These are phyloP conservation scores for Anthoscopus minutus DNA, from an alignment of 2,113 vertebrate species.

Conservation along the genomic window DNA sequence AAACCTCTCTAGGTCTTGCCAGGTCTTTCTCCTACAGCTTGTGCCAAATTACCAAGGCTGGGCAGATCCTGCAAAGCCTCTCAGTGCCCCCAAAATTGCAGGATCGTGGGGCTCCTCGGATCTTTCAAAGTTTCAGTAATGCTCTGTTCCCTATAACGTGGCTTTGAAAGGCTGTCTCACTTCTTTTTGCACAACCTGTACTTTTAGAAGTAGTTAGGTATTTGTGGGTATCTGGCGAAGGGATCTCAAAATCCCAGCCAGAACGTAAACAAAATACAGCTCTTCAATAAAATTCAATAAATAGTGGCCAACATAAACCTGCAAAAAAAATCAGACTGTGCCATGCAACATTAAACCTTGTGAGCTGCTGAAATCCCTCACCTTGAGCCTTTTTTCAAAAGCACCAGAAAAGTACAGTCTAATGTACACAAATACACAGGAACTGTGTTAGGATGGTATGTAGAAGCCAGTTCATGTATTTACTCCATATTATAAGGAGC, in stretches of 20 bases:
- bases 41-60: not conserved
- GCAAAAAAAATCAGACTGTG: constrained; percentile 9
- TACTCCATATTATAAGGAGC: not conserved
- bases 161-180: constrained; percentile 11
- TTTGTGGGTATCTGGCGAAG: constrained; percentile 50
- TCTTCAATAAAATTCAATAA: constrained; percentile 61
- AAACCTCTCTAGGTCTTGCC: not conserved
- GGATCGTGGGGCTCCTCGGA: not conserved
- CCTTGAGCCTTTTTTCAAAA: constrained; percentile 33
- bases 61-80: not conserved
- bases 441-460: not conserved
- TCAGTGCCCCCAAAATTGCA: not conserved
- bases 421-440: not conserved
- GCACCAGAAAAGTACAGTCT: not conserved
- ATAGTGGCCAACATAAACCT: constrained; percentile 57
- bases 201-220: constrained; percentile 47
- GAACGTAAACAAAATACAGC: constrained; percentile 66
- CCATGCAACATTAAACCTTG: constrained; percentile 55
- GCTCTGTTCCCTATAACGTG: not conserved
- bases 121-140: not conserved
- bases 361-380: constrained; percentile 51
- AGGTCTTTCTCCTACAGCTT: not conserved
- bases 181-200: constrained; percentile 46
- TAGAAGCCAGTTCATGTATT: not conserved
- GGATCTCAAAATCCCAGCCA: constrained; percentile 63